Conservation (phyloP, 2,113 vertebrate genomes). For the Antechinus stuartii region DNA sequence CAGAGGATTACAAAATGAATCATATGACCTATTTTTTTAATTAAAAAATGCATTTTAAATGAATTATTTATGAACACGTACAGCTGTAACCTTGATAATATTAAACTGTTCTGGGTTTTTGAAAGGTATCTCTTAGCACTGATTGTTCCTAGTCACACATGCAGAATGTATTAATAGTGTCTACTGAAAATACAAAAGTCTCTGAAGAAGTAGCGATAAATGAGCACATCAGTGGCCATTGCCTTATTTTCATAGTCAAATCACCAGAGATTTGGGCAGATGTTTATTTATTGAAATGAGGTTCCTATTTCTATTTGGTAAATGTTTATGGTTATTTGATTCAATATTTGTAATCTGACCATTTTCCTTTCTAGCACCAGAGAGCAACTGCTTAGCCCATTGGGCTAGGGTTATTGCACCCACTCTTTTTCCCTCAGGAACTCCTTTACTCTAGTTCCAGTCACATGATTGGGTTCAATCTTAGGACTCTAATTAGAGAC, state of each 20-base stretch:
- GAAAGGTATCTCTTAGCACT: constrained; percentile 66
- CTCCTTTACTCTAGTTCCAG: not conserved
- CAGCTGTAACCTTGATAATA: constrained; percentile 77
- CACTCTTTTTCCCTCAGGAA: not conserved
- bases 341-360: constrained; percentile 53
- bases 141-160: constrained; percentile 70
- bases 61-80: constrained; percentile 80
- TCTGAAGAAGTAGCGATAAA: constrained; percentile 69
- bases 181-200: constrained; percentile 74
- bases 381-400: not conserved
- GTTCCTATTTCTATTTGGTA: constrained; percentile 53
- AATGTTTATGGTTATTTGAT: constrained; percentile 60
- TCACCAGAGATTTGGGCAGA: constrained; percentile 58
- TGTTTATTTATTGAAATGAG: constrained; percentile 60
- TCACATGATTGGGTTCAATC: not conserved
- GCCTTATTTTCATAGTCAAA: constrained; percentile 46
- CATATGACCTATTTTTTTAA: constrained; percentile 78
- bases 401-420: not conserved
- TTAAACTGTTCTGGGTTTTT: constrained; percentile 66
- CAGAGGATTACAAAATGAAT: constrained; percentile 71
- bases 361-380: constrained; percentile 35
- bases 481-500: not conserved
- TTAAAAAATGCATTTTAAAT: constrained; percentile 78
- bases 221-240: constrained; percentile 66
- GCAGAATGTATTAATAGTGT: constrained; percentile 67